Evolutionary conservation across 92 coral and sea anemone species (phyloP), one percentile per base, ranked within the genome.

Genomic region (Diadumene lineata): DNA sequence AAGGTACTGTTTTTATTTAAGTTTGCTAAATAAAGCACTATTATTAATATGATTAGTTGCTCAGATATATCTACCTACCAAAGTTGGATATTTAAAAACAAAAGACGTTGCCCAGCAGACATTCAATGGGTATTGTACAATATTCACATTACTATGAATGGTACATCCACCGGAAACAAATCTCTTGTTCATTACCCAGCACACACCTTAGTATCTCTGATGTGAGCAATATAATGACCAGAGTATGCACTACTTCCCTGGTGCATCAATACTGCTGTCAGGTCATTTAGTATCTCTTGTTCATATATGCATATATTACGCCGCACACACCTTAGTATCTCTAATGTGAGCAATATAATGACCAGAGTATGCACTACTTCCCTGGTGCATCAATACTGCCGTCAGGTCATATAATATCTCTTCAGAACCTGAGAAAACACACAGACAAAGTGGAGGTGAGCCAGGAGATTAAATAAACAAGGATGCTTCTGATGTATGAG

Each of bases 221-320:
- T 94, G 70, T 94, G 98, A 24, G 98, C 98, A 19, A 94, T 88
- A 69, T 94, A 94, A 53, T 94, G 98, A 1, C 98, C 98, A 16
- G 98, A 94, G 74, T 94, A 94, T 1, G 98, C 98, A 76, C 97
- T 91, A 60, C 80, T 92, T 6, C 98, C 98, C 68, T 90, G 96
- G 70, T 94, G 98, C 56, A 94, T 90, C 79, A 94, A 73, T 48
- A 94, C 98, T 67, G 98, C 98, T 43, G 92, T 82, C 64, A 94
- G 74, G 66, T 94, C 98, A 61, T 94, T 92, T 56, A 88, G 73
- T 43, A 80, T 80, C 30, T 76, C 87, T n/a, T n/a, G n/a, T n/a
- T n/a, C n/a, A n/a, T n/a, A n/a, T n/a, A n/a, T n/a, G n/a, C n/a
- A 11, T 1, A 27, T 27, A n/a, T 43, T 24, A 23, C n/a, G 74